These are phyloP conservation scores for Pinna nobilis DNA, from an alignment of 1,140 invertebrate species.

Conservation along the genomic window DNA sequence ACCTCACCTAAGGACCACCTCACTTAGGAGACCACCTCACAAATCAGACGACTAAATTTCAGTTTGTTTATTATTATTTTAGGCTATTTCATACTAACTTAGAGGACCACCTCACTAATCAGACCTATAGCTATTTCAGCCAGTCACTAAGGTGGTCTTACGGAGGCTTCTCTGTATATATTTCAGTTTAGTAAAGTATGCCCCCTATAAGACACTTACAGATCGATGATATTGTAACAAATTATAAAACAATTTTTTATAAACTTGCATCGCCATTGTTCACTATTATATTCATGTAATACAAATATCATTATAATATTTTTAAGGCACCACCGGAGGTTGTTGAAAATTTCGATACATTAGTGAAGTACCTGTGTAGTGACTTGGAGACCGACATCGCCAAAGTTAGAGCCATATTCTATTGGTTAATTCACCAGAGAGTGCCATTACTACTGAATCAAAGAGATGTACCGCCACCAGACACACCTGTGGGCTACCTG, in stretches of 20 bases:
- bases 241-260: not conserved
- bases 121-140: no score
- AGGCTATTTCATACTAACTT: no score
- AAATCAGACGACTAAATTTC: no score
- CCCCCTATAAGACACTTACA: not conserved
- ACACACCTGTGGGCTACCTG: conserved; percentile 55
- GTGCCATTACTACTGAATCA: conserved; percentile 32
- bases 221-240: not conserved
- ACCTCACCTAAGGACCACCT: no score
- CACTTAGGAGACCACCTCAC: no score
- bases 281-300: not conserved
- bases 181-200: not conserved
- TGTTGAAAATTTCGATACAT: conserved; percentile 27
- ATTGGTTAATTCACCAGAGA: conserved; percentile 47
- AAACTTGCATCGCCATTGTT: not conserved
- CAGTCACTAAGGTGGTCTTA: no score
- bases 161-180: not conserved
- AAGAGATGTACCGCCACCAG: conserved; percentile 32
- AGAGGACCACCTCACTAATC: no score
- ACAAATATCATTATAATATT: not conserved
- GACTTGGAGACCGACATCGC: conserved; percentile 39
- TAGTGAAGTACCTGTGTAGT: conserved; percentile 44
- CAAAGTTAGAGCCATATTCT: conserved; percentile 51
- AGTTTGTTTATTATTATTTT: no score
- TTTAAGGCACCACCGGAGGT: conserved; percentile 37